phyloP scores from a whole-genome alignment of 2,113 vertebrate genomes.

The Platanista minor region DNA sequence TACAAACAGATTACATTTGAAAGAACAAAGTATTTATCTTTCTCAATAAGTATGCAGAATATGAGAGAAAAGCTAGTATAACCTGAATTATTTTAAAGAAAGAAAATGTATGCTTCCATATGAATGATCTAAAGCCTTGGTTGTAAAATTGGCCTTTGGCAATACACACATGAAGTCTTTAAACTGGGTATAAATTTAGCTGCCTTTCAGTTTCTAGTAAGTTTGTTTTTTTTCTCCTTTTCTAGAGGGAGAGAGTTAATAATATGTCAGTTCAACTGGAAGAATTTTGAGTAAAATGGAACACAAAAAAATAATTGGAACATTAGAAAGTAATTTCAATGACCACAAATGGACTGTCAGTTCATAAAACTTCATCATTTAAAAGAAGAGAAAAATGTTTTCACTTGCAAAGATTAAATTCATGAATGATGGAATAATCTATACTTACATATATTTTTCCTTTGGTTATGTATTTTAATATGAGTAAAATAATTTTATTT shows the following conservation, averaged over 20 bases:
- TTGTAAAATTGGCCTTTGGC: slow-evolving; percentile 64
- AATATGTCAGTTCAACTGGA: slow-evolving; percentile 67
- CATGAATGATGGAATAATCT: slow-evolving; percentile 55
- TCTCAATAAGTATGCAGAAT: not conserved
- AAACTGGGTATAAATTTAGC: slow-evolving; percentile 74
- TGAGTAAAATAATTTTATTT: not conserved
- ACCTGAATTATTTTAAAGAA: slow-evolving; percentile 1
- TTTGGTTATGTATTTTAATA: slow-evolving; percentile 5
- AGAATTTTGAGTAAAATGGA: slow-evolving; percentile 60
- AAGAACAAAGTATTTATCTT: not conserved
- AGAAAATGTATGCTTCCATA: not conserved
- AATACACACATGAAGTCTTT: slow-evolving; percentile 61
- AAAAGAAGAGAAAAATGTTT: slow-evolving; percentile 52
- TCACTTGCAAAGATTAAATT: slow-evolving; percentile 53
- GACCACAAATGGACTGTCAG: slow-evolving; percentile 55
- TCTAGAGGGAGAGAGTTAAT: slow-evolving; percentile 62
- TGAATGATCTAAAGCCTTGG: slow-evolving; percentile 7
- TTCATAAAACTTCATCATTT: slow-evolving; percentile 67
- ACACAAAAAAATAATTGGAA: slow-evolving; percentile 66
- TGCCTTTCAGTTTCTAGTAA: slow-evolving; percentile 60
- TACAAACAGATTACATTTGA: not conserved
- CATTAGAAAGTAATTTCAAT: slow-evolving; percentile 68
- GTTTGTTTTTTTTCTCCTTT: not conserved
- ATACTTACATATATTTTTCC: slow-evolving; percentile 52
- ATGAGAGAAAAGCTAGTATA: not conserved